Evolutionary conservation across 2,113 vertebrate genomes (phyloP), one percentile per base, ranked within the genome.

Genomic region (Thinocorus orbignyianus): DNA sequence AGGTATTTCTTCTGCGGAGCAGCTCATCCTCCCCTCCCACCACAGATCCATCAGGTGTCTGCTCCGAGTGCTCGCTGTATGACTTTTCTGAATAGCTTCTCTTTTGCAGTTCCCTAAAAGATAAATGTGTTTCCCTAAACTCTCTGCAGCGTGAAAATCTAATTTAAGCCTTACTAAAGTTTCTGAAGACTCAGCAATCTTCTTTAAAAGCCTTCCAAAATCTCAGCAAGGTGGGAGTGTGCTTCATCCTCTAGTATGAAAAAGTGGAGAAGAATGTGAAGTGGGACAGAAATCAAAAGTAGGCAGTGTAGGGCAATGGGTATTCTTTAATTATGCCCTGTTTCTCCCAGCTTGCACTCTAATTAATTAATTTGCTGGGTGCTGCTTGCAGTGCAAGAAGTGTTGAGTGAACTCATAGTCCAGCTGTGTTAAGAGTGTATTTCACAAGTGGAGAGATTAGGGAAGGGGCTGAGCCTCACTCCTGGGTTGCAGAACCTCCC

Each of bases 1-100:
- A 39, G 66, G 52, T 17, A 1, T 19, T 51, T 2, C 31, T 62
- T 12, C 65, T 44, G 17, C 22, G 7, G 79, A 37, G 2, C 66
- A 65, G 60, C 61, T 61, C 4, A 0, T 42, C 52, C 55, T 60
- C 13, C 41, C 28, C n/a, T 58, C 54, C 54, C 46, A 1, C 30
- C 11, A 4, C 57, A 31, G 41, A 16, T 68, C 60, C 61, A 2
- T 62, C 92, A 37, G 58, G 70, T 78, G 77, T n/a, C 72, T n/a
- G 72, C 44, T 65, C 3, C 0, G 1, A 6, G 49, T 0, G 4
- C 41, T 7, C 11, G 1, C 52, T 7, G 0, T 0, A 0, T 11
- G 37, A 9, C 84, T 93, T 10, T 17, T n/a, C 74, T 28, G 11
- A 83, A 41, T 17, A 15, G 17, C 62, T 83, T 46, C 64, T 55